Percentiles rank a stretch among this genome's conserved stretches.
Conservation (phyloP, 2,113 vertebrate genomes). For the Vidua chalybeata region DNA sequence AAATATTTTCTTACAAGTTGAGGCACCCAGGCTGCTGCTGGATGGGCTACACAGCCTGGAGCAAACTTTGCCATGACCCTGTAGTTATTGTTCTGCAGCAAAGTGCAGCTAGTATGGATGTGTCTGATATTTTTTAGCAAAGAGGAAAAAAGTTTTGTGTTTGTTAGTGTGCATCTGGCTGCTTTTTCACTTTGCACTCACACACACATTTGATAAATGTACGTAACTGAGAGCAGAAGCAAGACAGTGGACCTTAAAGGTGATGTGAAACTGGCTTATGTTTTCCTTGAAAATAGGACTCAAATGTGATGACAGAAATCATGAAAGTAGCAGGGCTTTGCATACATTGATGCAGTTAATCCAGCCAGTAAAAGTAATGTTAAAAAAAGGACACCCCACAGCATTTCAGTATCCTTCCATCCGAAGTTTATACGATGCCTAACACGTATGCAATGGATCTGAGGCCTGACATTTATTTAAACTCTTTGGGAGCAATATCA, state of each 20-base stretch:
- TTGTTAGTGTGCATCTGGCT: not conserved
- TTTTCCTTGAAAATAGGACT: not conserved
- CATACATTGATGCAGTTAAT: slow-evolving; percentile 13
- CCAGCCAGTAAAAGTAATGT: slow-evolving; percentile 32
- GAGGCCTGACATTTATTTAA: slow-evolving; percentile 72
- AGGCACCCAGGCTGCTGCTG: not conserved
- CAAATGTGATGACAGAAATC: slow-evolving; percentile 17
- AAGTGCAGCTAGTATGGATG: not conserved
- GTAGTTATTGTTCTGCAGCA: not conserved
- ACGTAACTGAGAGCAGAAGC: not conserved
- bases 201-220: not conserved
- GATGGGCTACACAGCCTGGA: not conserved
- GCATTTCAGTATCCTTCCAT: not conserved
- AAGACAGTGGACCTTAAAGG: not conserved
- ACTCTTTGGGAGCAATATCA: slow-evolving; percentile 76
- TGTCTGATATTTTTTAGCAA: not conserved
- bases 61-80: not conserved
- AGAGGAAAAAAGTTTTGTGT: not conserved
- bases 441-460: slow-evolving; percentile 59
- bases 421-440: slow-evolving; percentile 20
- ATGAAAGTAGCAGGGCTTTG: not conserved
- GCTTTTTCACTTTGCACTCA: not conserved
- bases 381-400: not conserved
- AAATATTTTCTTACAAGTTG: not conserved
- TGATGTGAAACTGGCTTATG: not conserved